Conservation (phyloP, 2,888 invertebrate genomes). For the Eudemis profundana region DNA sequence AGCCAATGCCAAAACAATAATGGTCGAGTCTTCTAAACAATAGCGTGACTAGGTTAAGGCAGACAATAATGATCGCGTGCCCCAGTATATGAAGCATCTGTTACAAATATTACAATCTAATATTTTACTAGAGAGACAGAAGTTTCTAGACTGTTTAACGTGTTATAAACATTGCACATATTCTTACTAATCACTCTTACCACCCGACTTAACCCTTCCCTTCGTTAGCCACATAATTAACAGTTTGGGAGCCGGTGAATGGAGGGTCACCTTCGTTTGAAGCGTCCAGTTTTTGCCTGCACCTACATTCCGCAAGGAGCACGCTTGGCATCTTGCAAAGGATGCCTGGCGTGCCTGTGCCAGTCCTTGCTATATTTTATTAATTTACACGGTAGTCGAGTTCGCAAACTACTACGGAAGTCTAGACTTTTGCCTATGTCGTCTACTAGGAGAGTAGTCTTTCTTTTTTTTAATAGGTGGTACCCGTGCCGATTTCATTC, state of each 20-base stretch:
- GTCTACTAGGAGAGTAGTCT: background rate
- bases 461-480: no score
- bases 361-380: constrained; percentile 13
- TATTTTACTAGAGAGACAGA: no score
- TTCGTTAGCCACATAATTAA: constrained; percentile 17
- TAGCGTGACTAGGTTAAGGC: no score
- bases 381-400: constrained; percentile 1
- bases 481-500: no score
- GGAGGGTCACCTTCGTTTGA: constrained; percentile 76
- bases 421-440: background rate
- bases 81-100: no score
- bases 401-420: background rate
- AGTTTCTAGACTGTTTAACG: no score
- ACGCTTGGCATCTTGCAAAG: constrained; percentile 66
- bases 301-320: constrained; percentile 75
- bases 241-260: constrained; percentile 61
- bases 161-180: no score
- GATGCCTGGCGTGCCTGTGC: constrained; percentile 48
- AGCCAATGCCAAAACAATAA: no score
- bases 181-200: no score
- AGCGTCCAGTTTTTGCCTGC: constrained; percentile 75
- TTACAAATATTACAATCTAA: no score
- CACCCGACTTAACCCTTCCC: background rate
- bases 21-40: no score
- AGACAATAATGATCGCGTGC: no score